Conservation (phyloP, 1,140 invertebrate genomes). For the Varroa destructor region DNA sequence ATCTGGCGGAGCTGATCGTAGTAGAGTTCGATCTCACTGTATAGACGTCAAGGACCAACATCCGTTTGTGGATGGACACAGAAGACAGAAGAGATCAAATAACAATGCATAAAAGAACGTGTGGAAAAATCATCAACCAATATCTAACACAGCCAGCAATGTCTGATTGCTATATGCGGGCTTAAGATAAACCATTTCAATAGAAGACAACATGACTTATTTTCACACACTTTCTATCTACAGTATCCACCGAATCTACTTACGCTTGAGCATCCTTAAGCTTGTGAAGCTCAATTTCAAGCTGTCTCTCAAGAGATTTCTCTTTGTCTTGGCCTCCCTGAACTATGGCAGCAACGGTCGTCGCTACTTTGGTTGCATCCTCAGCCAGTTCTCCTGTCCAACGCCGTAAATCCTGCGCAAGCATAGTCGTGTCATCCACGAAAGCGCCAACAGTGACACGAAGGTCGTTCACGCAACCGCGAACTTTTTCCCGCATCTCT, state of each 20-base stretch:
- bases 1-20: slow-evolving; percentile 24
- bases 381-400: slow-evolving; percentile 4
- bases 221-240: no score
- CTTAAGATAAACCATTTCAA: no score
- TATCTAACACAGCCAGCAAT: no score
- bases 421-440: background rate
- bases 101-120: no score
- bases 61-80: no score
- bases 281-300: slow-evolving; percentile 29
- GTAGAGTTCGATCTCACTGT: slow-evolving; percentile 31
- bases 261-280: slow-evolving; percentile 30
- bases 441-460: background rate
- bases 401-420: background rate
- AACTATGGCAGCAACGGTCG: slow-evolving; percentile 10
- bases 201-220: no score
- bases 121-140: no score
- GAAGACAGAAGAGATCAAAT: no score
- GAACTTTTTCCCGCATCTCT: background rate
- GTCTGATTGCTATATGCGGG: no score
- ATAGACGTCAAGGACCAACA: no score
- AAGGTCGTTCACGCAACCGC: background rate
- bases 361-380: background rate
- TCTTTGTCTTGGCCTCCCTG: slow-evolving; percentile 6
- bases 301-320: slow-evolving; percentile 3
- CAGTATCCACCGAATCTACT: background rate